Evolutionary conservation across 1,140 invertebrate genomes (phyloP).

Genomic region (Drosophila sproati): DNA sequence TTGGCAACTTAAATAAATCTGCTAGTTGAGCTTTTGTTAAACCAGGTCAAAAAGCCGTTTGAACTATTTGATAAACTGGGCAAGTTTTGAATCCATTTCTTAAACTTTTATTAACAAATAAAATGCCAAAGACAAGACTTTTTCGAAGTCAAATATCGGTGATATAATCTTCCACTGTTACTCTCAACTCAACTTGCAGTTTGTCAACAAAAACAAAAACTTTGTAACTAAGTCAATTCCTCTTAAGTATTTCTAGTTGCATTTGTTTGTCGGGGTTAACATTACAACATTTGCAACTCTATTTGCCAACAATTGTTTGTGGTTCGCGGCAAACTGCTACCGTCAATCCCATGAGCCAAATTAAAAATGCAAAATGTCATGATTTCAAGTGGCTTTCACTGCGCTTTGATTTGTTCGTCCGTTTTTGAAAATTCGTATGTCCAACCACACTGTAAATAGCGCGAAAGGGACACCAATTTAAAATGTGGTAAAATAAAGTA

Average conservation of each 20-base stretch:
- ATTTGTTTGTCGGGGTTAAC: conserved; percentile 12
- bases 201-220: conserved; percentile 32
- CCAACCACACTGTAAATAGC: conserved; percentile 48
- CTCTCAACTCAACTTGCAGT: not conserved
- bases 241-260: conserved; percentile 27
- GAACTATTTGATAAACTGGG: conserved; percentile 3
- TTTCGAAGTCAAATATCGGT: conserved; percentile 19
- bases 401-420: conserved; percentile 13
- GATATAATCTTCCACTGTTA: conserved; percentile 16
- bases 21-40: conserved; percentile 2
- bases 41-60: conserved; percentile 14
- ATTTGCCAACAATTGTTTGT: conserved; percentile 49
- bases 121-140: conserved; percentile 9
- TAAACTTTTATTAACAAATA: conserved; percentile 31
- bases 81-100: conserved; percentile 9
- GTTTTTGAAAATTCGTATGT: conserved; percentile 9
- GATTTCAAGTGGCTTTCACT: conserved; percentile 28
- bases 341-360: conserved; percentile 39
- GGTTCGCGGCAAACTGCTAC: conserved; percentile 14
- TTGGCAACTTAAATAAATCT: not conserved
- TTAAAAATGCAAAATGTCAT: conserved; percentile 52
- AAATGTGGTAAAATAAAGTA: not conserved
- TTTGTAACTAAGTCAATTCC: conserved; percentile 40
- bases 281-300: conserved; percentile 8
- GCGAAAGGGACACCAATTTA: conserved; percentile 15